Evolutionary conservation across 2,888 invertebrate genomes (phyloP).

Genomic region (Stenoptilia bipunctidactyla): DNA sequence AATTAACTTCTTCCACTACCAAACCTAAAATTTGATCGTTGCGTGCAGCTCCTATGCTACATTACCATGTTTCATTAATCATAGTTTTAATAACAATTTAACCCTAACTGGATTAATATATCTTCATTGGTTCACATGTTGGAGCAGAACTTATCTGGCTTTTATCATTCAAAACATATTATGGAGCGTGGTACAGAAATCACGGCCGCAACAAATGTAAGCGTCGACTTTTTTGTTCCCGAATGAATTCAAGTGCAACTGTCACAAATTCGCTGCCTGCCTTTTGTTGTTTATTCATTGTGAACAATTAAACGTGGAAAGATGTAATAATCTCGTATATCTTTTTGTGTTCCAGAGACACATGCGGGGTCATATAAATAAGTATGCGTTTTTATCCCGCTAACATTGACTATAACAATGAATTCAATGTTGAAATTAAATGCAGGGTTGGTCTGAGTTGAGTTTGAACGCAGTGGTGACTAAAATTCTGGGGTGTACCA

Average conservation of each 20-base stretch:
- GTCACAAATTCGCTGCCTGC: constrained; percentile 47
- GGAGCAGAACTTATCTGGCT: constrained; percentile 32
- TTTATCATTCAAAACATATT: constrained; percentile 62
- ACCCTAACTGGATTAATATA: constrained; percentile 69
- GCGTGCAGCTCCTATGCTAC: constrained; percentile 32
- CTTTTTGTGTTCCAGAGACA: constrained; percentile 56
- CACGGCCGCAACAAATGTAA: constrained; percentile 48
- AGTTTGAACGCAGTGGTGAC: constrained; percentile 45
- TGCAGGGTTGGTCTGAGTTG: constrained; percentile 59
- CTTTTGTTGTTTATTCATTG: constrained; percentile 64
- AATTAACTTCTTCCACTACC: constrained; percentile 35
- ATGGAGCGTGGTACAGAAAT: constrained; percentile 35
- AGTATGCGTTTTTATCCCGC: constrained; percentile 20
- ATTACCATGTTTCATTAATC: constrained; percentile 64
- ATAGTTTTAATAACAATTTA: constrained; percentile 71
- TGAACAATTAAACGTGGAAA: constrained; percentile 66
- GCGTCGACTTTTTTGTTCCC: constrained; percentile 24
- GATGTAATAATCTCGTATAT: constrained; percentile 65
- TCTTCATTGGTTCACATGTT: constrained; percentile 59
- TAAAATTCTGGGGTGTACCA: constrained; percentile 63
- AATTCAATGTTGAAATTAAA: constrained; percentile 61
- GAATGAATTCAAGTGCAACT: constrained; percentile 35
- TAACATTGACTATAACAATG: constrained; percentile 49
- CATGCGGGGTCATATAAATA: constrained; percentile 63
- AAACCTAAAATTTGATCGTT: background rate